Evolutionary conservation across 2,113 vertebrate genomes (phyloP), one percentile per base, ranked within the genome.

Genomic region (Bungarus multicinctus): DNA sequence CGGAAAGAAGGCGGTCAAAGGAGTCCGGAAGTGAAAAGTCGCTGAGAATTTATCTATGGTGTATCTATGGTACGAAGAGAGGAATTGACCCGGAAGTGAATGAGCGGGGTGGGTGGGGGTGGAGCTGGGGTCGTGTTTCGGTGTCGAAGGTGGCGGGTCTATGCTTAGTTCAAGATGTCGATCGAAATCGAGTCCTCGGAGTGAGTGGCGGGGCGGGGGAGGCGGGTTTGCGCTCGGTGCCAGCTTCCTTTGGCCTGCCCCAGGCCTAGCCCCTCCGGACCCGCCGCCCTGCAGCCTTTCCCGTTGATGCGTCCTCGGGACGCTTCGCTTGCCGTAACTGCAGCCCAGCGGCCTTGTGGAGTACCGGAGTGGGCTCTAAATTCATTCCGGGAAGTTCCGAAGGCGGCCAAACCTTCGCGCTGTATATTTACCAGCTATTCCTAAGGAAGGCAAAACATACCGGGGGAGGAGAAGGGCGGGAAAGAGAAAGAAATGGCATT

Each of bases 151-250:
- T n/a, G 87, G 87, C n/a, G 52, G 3, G 5, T 0, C 2, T 2
- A 0, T 0, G 4, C 34, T 57, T 11, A 0, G 1, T 0, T 0
- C 92, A 85, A 94, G 10, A 98, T 98, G 97, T 98, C 97, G 27
- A 98, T 98, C 87, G 97, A 98, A 95, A 98, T 98, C 94, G 97
- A 98, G 93, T 98, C 97, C 16, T 98, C 97, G 0, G 97, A 97
- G 97, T 98, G 45, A 85, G 97, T 95, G 0, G 39, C 0, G 9
- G 0, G 0, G 43, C 1, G 0, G 0, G 22, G 50, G 7, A 64
- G 7, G 0, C 1, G 43, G 14, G 2, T 23, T 91, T 0, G 12
- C 5, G 14, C 23, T 30, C 22, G n/a, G n/a, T 0, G 0, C 20
- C 8, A 0, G 30, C 4, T 0, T 2, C n/a, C 25, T 60, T 20